Base-by-base conservation (phyloP, 2,797 vertebrate species). In the Diplodus sargus region DNA sequence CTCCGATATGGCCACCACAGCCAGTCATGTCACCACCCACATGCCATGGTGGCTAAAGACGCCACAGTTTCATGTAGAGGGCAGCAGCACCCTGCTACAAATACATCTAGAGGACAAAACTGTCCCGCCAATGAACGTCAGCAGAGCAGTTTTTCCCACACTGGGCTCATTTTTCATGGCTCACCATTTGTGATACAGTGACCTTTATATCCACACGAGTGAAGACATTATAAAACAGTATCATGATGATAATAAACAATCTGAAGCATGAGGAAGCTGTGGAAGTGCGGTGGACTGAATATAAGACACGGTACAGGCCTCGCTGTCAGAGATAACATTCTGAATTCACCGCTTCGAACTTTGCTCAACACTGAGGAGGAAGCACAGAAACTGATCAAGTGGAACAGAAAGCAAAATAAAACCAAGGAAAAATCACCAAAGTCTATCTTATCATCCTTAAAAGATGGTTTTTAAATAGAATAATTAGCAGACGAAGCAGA, bases 401-500 rank as follows among this genome's bases (percentile, higher is more conserved):
- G 59, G 65, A 73, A 56, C 12, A 54, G 63, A 68, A 66, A 57
- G 42, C 22, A 51, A 77, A 79, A 66, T 25, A 7, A 87, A 88
- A 93, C 79, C 87, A 89, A 91, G 87, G 76, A 87, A 78, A 84
- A 83, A 53, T 91, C 90, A 94, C 93, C 93, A 94, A 94, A 94
- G 93, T 91, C 70, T 84, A 82, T 85, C 70, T 60, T 15, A 18
- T 81, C 77, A 84, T 90, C 84, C 83, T 79, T 39, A 66, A 48
- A 78, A 85, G 83, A 86, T 78, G 78, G 54, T 76, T 87, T 78
- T 39, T 59, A 53, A 59, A 60, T 48, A 28, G 30, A 83, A 25
- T 8, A 30, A 67, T 49, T 12, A 76, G 74, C 34, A 65, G 62
- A 47, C 12, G 52, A 52, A 79, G 52, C 57, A 62, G 65, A 84